These are phyloP conservation scores for Dryobotodes eremita DNA, from an alignment of 2,888 invertebrate species.

Conservation along the genomic window DNA sequence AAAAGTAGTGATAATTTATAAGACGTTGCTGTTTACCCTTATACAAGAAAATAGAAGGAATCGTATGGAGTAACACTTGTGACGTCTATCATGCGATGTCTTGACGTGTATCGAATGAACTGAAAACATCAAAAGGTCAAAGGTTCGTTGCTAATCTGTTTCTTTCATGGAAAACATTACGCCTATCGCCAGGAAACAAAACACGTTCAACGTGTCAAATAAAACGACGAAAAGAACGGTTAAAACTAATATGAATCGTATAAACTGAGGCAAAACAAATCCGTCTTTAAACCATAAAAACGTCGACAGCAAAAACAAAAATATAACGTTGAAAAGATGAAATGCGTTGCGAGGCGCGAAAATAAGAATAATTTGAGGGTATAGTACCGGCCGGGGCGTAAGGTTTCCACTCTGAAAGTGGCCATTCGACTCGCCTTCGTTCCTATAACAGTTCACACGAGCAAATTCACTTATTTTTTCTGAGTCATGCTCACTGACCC, in stretches of 20 bases:
- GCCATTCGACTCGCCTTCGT: slow-evolving; percentile 75
- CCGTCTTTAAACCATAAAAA: slow-evolving; percentile 75
- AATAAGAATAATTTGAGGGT: slow-evolving; percentile 79
- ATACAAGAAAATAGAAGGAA: slow-evolving; percentile 30
- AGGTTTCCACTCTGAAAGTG: slow-evolving; percentile 76
- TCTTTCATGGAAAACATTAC: slow-evolving; percentile 52
- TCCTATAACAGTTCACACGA: slow-evolving; percentile 68
- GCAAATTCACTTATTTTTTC: slow-evolving; percentile 60
- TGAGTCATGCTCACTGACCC: slow-evolving; percentile 57
- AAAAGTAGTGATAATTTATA: slow-evolving; percentile 15
- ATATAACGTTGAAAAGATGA: slow-evolving; percentile 72
- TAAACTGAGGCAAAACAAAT: slow-evolving; percentile 72
- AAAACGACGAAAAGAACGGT: slow-evolving; percentile 55
- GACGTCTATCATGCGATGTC: slow-evolving; percentile 62
- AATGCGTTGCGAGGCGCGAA: slow-evolving; percentile 75
- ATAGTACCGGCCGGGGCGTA: slow-evolving; percentile 71
- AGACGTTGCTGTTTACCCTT: slow-evolving; percentile 47
- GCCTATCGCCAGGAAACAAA: slow-evolving; percentile 48
- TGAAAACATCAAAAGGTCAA: slow-evolving; percentile 69
- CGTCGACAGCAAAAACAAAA: slow-evolving; percentile 76
- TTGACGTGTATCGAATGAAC: slow-evolving; percentile 62
- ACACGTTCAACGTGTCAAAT: slow-evolving; percentile 54
- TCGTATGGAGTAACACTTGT: slow-evolving; percentile 54
- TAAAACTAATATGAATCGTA: slow-evolving; percentile 66
- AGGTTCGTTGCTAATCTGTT: slow-evolving; percentile 65